Evolutionary conservation across 2,113 vertebrate genomes (phyloP).

Genomic region (Alaudala cheleensis): DNA sequence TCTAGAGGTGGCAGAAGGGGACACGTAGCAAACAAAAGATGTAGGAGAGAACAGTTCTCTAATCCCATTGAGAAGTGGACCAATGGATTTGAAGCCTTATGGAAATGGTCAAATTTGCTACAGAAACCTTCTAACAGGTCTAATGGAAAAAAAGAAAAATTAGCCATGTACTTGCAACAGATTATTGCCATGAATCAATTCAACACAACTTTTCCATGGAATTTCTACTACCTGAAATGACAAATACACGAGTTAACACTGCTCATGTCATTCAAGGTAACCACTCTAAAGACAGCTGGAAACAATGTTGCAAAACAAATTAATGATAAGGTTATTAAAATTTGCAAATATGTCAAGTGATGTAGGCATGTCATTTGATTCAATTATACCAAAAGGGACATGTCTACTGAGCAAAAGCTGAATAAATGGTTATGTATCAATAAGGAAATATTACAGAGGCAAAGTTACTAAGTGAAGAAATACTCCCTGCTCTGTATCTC

Average conservation of each 20-base stretch:
- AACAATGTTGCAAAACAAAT: slow-evolving; percentile 29
- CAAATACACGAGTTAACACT: neutral
- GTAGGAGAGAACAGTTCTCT: neutral
- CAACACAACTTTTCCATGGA: neutral
- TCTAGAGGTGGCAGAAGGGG: neutral
- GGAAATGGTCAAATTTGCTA: neutral
- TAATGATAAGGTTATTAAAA: neutral
- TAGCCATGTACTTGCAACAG: neutral
- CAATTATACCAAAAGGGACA: neutral
- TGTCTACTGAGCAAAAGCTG: neutral
- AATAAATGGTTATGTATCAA: neutral
- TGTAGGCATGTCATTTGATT: neutral
- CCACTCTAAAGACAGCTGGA: neutral
- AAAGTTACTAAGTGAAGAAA: neutral
- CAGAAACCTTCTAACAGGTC: neutral
- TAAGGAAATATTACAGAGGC: neutral
- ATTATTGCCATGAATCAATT: neutral
- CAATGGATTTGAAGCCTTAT: neutral
- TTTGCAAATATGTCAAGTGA: neutral
- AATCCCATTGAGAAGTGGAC: neutral
- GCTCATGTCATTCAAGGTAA: neutral
- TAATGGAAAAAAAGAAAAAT: neutral
- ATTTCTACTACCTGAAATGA: neutral
- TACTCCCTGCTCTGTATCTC: neutral
- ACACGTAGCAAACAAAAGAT: neutral